phyloP scores from a whole-genome alignment of 2,113 vertebrate genomes.

The Python bivittatus region DNA sequence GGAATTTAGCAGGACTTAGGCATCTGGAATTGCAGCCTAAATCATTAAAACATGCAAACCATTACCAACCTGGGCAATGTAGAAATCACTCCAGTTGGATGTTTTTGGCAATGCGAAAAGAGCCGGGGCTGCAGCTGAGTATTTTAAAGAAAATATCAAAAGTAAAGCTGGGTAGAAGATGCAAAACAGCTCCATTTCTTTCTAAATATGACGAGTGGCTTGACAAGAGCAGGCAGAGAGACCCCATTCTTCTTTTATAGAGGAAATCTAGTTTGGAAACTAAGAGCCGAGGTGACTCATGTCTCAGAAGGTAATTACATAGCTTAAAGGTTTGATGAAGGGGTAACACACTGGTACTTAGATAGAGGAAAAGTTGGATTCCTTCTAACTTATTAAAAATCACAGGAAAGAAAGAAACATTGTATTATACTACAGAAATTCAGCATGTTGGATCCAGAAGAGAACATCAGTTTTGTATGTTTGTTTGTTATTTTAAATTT shows the following conservation, averaged over 20 bases:
- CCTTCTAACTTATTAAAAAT: slow-evolving; percentile 19
- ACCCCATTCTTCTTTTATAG: slow-evolving; percentile 62
- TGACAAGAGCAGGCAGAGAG: slow-evolving; percentile 14
- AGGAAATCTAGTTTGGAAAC: slow-evolving; percentile 53
- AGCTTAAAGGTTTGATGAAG: slow-evolving; percentile 52
- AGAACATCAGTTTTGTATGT: neutral
- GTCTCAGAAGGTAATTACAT: slow-evolving; percentile 71
- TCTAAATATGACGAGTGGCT: neutral
- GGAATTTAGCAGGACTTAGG: neutral
- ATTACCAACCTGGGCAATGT: slow-evolving; percentile 68
- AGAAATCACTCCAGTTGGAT: slow-evolving; percentile 57
- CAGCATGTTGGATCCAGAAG: neutral
- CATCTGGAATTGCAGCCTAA: neutral
- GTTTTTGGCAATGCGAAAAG: slow-evolving; percentile 43
- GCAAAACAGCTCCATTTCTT: slow-evolving; percentile 63
- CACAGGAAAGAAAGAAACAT: neutral
- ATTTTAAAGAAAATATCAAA: slow-evolving; percentile 51
- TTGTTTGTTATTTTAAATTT: too few species aligned
- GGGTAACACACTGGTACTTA: slow-evolving; percentile 42
- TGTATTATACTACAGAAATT: slow-evolving; percentile 14
- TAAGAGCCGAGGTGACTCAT: slow-evolving; percentile 64
- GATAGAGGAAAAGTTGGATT: slow-evolving; percentile 37
- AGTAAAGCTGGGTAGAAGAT: slow-evolving; percentile 53
- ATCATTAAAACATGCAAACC: slow-evolving; percentile 18
- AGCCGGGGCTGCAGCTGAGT: slow-evolving; percentile 48